Base-by-base conservation (phyloP, 2,113 vertebrate genomes). In the Paratilapia polleni region DNA sequence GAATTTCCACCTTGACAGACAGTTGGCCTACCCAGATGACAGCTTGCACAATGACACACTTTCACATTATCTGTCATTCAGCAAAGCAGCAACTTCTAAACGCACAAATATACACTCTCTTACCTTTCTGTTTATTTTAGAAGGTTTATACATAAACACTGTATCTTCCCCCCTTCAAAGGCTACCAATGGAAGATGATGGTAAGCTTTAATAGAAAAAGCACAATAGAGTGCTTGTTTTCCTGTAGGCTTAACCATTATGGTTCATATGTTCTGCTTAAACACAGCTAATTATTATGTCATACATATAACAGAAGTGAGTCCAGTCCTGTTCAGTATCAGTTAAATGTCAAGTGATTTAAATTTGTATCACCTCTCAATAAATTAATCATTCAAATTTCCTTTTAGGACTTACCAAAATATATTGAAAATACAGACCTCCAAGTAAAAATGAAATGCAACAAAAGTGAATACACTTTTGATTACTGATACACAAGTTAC, bases 51-150 rank as follows among this genome's bases (percentile, higher is more conserved):
- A 91, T 94, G 91, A 93, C 91, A 93, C 90, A 92, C 84, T 93
- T 92, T 88, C 90, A 94, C 87, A 92, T 88, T 87, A 91, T 93
- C 91, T 86, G 93, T 93, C 94, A 92, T 82, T 93, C 89, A 93
- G 86, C 63, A 56, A 88, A 81, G 90, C 88, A 79, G 70, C 75
- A 81, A 83, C 81, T 83, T 88, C 76, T 75, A 76, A 86, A 89
- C 77, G 84, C 85, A 90, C 77, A 85, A 10, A 87, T 77, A 66
- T 56, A 62, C 62, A 43, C 80, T 43, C 63, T 58, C 34, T 60
- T 79, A 78, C 81, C 56, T 80, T 88, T 82, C 43, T 63, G 52
- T 56, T 74, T 20, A 12, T 68, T 76, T 52, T 77, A 76, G 58
- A 79, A 78, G 60, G 63, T 80, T 88, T 80, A 70, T 77, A 81